Evolutionary conservation across 2,888 invertebrate genomes (phyloP).

Genomic region (Diaperis boleti): DNA sequence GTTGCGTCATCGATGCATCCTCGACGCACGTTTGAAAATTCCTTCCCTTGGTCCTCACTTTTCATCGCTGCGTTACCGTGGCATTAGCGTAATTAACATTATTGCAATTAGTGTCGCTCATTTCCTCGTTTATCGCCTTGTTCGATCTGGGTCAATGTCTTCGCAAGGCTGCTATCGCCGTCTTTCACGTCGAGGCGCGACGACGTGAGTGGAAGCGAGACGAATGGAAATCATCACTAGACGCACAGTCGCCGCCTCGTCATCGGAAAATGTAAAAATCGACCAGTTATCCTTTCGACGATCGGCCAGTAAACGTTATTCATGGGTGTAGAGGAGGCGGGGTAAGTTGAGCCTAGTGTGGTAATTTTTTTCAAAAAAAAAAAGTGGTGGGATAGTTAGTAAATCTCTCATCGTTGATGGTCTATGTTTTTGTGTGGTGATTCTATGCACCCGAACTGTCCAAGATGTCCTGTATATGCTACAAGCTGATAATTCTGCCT

Average conservation of each 20-base stretch:
- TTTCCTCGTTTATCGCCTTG: slow-evolving; percentile 43
- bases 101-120: slow-evolving; percentile 33
- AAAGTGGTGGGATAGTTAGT: too few species aligned
- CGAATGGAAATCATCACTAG: slow-evolving; percentile 26
- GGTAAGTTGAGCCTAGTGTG: too few species aligned
- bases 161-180: slow-evolving; percentile 40
- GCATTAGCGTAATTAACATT: slow-evolving; percentile 23
- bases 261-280: slow-evolving; percentile 25
- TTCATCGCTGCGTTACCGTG: not conserved
- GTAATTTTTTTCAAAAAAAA: too few species aligned
- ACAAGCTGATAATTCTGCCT: too few species aligned
- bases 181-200: slow-evolving; percentile 13
- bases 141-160: slow-evolving; percentile 45
- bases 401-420: too few species aligned
- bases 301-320: not conserved
- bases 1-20: not conserved
- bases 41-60: not conserved
- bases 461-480: too few species aligned
- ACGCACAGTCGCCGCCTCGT: slow-evolving; percentile 30
- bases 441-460: too few species aligned
- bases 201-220: slow-evolving; percentile 24
- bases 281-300: slow-evolving; percentile 26
- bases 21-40: not conserved
- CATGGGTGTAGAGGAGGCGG: too few species aligned
- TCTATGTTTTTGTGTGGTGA: too few species aligned